Evolutionary conservation across 2,113 vertebrate species (phyloP).

Genomic region (Pipra filicauda): DNA sequence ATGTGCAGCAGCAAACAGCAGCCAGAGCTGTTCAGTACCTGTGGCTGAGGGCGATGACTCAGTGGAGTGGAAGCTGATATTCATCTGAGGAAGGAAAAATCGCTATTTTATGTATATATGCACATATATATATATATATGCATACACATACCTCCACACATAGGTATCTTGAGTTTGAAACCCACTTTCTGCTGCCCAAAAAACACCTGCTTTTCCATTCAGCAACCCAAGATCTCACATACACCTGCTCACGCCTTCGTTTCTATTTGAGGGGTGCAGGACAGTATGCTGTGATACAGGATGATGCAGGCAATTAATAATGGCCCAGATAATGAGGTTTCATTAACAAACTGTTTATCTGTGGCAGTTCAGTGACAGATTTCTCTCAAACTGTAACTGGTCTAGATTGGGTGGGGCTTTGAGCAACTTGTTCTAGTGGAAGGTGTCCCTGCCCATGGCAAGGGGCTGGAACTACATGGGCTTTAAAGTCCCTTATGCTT

Average conservation of each 20-base stretch:
- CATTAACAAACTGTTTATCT: not conserved
- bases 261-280: not conserved
- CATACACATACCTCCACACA: not conserved
- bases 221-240: not conserved
- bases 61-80: not conserved
- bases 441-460: not conserved
- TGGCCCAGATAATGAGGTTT: slow-evolving; percentile 1
- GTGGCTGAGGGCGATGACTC: not conserved
- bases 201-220: not conserved
- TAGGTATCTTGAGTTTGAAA: not conserved
- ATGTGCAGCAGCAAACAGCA: not conserved
- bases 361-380: not conserved
- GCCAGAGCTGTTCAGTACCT: rapidly evolving
- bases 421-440: not conserved
- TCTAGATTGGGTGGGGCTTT: not conserved
- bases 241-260: not conserved
- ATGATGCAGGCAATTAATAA: not conserved
- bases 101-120: not conserved
- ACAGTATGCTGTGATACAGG: not conserved
- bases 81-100: not conserved
- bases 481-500: not conserved
- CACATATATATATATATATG: rapidly evolving
- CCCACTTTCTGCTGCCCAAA: not conserved
- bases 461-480: too few relatives aligned
- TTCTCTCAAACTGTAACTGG: not conserved